These are phyloP conservation scores for Phengaris alcon DNA, from an alignment of 2,888 invertebrate species.

Conservation along the genomic window DNA sequence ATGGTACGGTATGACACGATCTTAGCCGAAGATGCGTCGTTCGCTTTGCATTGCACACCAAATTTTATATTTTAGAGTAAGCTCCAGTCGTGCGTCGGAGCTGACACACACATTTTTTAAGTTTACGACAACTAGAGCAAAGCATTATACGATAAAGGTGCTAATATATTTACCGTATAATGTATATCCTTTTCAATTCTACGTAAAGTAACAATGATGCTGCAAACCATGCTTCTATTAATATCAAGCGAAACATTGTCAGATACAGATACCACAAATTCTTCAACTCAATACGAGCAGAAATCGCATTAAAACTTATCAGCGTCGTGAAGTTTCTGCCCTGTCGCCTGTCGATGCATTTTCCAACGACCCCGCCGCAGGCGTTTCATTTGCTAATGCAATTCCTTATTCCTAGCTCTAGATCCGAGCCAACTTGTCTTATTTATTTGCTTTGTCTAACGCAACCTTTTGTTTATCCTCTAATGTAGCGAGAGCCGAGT, in stretches of 20 bases:
- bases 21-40: no score
- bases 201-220: no score
- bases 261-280: background rate
- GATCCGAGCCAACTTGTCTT: constrained; percentile 30
- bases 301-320: constrained; percentile 18
- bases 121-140: no score
- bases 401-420: constrained; percentile 30
- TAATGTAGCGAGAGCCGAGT: background rate
- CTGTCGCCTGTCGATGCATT: constrained; percentile 28
- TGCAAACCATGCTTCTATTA: background rate
- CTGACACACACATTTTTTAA: no score
- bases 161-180: no score
- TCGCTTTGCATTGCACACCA: no score
- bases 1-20: no score
- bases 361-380: constrained; percentile 36
- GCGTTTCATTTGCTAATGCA: constrained; percentile 49
- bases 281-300: background rate
- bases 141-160: no score
- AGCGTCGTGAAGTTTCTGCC: background rate
- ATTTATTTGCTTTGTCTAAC: constrained; percentile 33
- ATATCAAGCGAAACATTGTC: background rate
- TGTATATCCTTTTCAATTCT: no score
- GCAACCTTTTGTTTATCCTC: constrained; percentile 16
- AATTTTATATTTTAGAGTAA: no score
- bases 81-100: no score